Evolutionary conservation across 2,797 vertebrate species (phyloP).

Genomic region (Clamator glandarius): DNA sequence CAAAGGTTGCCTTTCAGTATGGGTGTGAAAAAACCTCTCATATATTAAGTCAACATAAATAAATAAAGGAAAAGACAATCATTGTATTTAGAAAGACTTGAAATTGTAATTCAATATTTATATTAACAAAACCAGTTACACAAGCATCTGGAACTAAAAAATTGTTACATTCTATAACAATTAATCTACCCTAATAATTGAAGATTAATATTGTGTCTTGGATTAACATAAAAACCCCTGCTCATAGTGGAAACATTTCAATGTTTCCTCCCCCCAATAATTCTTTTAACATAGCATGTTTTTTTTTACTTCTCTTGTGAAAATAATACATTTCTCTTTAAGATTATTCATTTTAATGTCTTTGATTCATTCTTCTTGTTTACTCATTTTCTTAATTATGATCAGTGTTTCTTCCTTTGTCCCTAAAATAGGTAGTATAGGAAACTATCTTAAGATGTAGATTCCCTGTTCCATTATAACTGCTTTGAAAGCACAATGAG

Average conservation of each 20-base stretch:
- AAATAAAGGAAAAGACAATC: not conserved
- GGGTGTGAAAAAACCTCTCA: not conserved
- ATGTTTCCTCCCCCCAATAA: not conserved
- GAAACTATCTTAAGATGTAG: not conserved
- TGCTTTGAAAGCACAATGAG: not conserved
- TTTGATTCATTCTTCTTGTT: not conserved
- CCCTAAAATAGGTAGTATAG: not conserved
- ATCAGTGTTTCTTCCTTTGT: not conserved
- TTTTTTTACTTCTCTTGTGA: not conserved
- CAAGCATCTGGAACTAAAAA: not conserved
- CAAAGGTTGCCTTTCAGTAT: not conserved
- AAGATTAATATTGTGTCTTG: not conserved
- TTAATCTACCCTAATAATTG: not conserved
- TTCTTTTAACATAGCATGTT: not conserved
- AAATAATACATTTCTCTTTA: not conserved
- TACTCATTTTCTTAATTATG: not conserved
- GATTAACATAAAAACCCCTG: not conserved
- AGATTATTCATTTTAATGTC: not conserved
- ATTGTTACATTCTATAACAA: not conserved
- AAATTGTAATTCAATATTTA: not conserved
- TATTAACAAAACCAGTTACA: not conserved
- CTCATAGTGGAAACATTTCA: not conserved
- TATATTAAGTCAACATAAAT: not conserved
- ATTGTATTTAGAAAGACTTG: not conserved
- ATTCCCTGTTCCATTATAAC: not conserved